These are phyloP conservation scores for Podabrus alpinus DNA, from an alignment of 2,888 invertebrate genomes.

Conservation along the genomic window DNA sequence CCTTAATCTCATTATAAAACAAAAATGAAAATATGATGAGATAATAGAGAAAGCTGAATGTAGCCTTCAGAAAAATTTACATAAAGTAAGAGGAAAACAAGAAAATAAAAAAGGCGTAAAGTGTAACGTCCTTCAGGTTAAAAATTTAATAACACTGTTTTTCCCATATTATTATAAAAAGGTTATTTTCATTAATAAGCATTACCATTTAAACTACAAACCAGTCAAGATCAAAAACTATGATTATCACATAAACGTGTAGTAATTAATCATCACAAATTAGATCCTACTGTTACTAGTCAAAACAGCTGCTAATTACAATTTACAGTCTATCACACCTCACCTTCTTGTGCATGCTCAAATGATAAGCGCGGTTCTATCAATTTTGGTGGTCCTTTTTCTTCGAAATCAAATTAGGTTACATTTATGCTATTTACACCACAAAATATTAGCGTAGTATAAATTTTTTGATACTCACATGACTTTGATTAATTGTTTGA, in stretches of 20 bases:
- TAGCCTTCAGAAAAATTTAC: not conserved
- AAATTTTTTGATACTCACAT: not conserved
- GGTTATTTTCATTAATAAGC: conserved; percentile 3
- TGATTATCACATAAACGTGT: conserved; percentile 36
- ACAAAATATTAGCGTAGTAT: not conserved
- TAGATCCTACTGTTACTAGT: conserved; percentile 46
- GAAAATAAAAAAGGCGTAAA: not conserved
- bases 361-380: not conserved
- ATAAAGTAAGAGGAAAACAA: not conserved
- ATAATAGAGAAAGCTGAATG: not conserved
- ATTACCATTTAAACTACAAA: conserved; percentile 9
- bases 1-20: not conserved
- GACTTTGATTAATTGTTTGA: conserved; percentile 4
- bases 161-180: not conserved
- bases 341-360: not conserved
- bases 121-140: not conserved
- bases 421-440: not conserved
- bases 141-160: not conserved
- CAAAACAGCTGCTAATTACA: conserved; percentile 48
- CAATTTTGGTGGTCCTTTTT: not conserved
- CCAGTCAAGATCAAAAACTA: conserved; percentile 29
- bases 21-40: not conserved
- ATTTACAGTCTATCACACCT: conserved; percentile 45
- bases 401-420: not conserved
- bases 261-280: conserved; percentile 50